phyloP scores from a whole-genome alignment of 1,140 invertebrate species.

The Pseudobourletiella spinata region DNA sequence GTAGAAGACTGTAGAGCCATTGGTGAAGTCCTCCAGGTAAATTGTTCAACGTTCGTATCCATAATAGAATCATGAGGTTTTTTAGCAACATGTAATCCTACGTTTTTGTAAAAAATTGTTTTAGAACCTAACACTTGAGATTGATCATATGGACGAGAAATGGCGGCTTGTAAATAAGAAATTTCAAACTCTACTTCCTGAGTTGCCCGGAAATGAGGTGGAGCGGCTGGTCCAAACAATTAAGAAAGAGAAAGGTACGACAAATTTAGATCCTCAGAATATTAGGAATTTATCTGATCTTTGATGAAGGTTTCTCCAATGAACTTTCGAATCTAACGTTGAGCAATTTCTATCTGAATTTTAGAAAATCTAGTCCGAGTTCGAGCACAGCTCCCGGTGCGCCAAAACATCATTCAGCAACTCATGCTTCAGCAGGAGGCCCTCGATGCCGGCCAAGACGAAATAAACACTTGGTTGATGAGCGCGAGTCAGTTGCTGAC shows the following conservation, averaged over 20 bases:
- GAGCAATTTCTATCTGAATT: too few relatives aligned
- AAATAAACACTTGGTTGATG: conserved; percentile 75
- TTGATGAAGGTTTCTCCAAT: too few relatives aligned
- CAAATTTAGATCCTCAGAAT: too few relatives aligned
- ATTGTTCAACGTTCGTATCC: not conserved
- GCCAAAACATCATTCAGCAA: conserved; percentile 70
- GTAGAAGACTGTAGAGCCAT: conserved; percentile 68
- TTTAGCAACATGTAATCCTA: too few relatives aligned
- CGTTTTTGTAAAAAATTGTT: too few relatives aligned
- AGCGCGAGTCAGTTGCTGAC: conserved; percentile 65
- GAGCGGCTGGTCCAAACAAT: conserved; percentile 79
- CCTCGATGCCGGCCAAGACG: conserved; percentile 71
- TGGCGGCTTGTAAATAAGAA: conserved; percentile 82
- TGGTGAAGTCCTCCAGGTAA: conserved; percentile 60
- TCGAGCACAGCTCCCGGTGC: conserved; percentile 65
- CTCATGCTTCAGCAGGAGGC: conserved; percentile 82
- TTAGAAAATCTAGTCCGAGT: conserved; percentile 68
- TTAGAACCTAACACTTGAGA: conserved; percentile 56
- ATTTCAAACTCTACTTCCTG: conserved; percentile 80
- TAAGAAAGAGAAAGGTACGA: conserved; percentile 66
- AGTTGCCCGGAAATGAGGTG: conserved; percentile 80
- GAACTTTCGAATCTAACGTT: too few relatives aligned
- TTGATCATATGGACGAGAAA: conserved; percentile 76
- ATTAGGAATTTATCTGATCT: too few relatives aligned
- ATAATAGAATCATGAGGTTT: too few relatives aligned